Base-by-base conservation (phyloP, 2,888 invertebrate genomes). In the Cordylochernes scorpioides region DNA sequence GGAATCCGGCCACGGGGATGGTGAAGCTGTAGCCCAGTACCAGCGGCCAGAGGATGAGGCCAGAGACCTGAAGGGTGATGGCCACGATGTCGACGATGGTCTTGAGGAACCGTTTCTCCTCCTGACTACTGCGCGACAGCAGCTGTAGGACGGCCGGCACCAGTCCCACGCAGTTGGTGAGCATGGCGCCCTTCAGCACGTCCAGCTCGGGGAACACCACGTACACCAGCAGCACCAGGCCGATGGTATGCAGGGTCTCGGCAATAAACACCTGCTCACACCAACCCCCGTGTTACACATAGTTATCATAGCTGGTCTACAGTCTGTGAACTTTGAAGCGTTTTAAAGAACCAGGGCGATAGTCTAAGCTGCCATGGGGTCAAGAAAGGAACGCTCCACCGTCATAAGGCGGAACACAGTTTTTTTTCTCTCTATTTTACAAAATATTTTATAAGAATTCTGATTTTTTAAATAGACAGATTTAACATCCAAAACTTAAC, bases 1-100 rank as follows among this genome's bases (percentile, higher is more conserved):
- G 65, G 31, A 80, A 54, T 17, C 82, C 64, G 1, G 82, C 64
- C 1, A 78, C 59, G 1, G 91, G 86, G 43, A 91, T 75, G 25
- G 80, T 60, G n/a, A n/a, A n/a, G n/a, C n/a, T n/a, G 19, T 27
- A 28, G 2, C 30, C n/a, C 21, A 17, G 22, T 17, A 65, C 45
- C 7, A 68, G 45, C 1, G 71, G 68, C 69, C 71, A 72, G 4
- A 68, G 55, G 3, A 72, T 50, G 35, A 72, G 63, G 3, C 67
- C 68, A 3, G 64, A 63, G 1, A 60, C 53, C 57, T 74, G 74
- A 7, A 63, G 60, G 2, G 63, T 47, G 19, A 70, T 48, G 1
- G 71, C 64, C 3, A 67, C 28, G 1, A 64, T 49, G 40, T 71
- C 70, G 5, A 64, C 42, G 7, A 56, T 42, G 28, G 62, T 44